Evolutionary conservation across 1,140 invertebrate genomes (phyloP), one percentile per base, ranked within the genome.

Genomic region (Saxidomus purpurata): DNA sequence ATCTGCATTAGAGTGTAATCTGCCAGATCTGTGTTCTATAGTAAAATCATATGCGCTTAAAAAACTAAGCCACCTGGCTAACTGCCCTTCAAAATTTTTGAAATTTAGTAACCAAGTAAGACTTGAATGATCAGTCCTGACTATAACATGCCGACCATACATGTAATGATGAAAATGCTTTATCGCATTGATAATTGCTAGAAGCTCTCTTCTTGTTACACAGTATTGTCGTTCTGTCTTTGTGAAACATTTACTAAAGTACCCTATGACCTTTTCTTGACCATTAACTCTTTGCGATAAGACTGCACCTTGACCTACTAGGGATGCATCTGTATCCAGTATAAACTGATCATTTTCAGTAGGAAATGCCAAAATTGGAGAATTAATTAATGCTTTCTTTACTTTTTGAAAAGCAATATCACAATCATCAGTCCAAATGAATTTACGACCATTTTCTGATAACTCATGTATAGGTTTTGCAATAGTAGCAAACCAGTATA

Each of bases 151-250:
- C 74, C 81, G 55, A 25, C 92, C 91, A 76, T 90, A 90, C 13
- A 94, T 43, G 69, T 94, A 94, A 28, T 71, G 81, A 52, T 90
- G 74, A 69, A 92, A 92, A 17, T 80, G 11, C 79, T 89, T 80
- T 19, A 89, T 34, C 4, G 25, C 83, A 49, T n/a, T 61, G 19
- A 92, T 52, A 34, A 92, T 49, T 19, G 91, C 89, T 8, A 92
- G 77, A 0, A 92, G 77, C 82, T 93, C 92, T 71, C 85, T 93
- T n/a, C 89, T 22, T 4, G 92, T 92, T 3, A 85, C 87, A 76
- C 91, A 93, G 90, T 97, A 97, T 19, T 95, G 95, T 85, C 93
- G 87, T 92, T 97, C 96, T 22, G 95, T 89, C n/a, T 43, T 88
- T 49, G 52, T 90, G 0, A 94, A 79, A 28, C 81, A 40, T 40